Evolutionary conservation across 2,888 invertebrate genomes (phyloP), one percentile per base, ranked within the genome.

Genomic region (Drosophila kanekoi): DNA sequence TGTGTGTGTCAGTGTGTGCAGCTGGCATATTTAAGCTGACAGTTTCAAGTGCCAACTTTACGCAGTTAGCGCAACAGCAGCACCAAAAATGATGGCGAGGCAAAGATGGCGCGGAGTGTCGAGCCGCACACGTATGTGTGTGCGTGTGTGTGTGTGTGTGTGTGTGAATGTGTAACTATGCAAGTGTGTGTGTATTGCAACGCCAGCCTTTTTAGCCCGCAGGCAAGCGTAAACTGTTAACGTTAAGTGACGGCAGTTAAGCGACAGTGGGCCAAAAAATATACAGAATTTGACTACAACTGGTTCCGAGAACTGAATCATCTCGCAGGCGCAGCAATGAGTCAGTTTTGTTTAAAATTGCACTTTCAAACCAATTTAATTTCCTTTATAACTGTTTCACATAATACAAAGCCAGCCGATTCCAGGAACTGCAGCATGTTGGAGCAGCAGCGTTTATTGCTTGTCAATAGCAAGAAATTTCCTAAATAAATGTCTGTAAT

Each of bases 11-110:
- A 66, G 40, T 76, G 74, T 78, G 76, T 81, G 82, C 78, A 78
- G 65, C 82, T 85, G 87, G 84, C 84, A 85, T 85, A 87, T 85
- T 84, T 84, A 87, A 85, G 87, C 85, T 85, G 85, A 85, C 85
- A 85, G 80, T 87, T 85, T 85, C 85, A 85, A 85, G 87, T 85
- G 85, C 87, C 85, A 85, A 85, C 85, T 85, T 85, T 85, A 85
- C 87, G 85, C 87, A 85, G 85, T 85, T 87, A 85, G 85, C 74
- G 87, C 81, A 77, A 79, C 81, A 77, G 82, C 72, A 84, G 81
- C 74, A 82, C 86, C 83, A 72, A 84, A 84, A 84, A 86, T 83
- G 86, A 86, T 84, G 83, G 80, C 78, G 66, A 71, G 82, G 77
- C 86, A 77, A 77, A 79, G 74, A 77, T 63, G 62, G 48, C 52